phyloP scores from a whole-genome alignment of 2,797 vertebrate genomes.

The Molossus molossus region DNA sequence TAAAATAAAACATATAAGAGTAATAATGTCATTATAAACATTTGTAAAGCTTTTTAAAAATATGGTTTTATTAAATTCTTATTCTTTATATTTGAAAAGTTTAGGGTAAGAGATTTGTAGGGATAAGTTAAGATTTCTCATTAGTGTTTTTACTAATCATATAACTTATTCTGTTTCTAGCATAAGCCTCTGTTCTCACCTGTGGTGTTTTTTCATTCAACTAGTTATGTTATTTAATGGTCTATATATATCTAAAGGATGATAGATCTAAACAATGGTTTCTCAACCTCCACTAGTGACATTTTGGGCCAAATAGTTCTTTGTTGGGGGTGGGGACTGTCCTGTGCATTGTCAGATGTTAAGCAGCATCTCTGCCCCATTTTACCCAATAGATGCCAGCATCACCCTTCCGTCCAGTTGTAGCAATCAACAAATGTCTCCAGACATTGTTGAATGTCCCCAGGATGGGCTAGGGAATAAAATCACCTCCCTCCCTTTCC shows the following conservation, averaged over 20 bases:
- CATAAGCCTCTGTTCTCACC: neutral
- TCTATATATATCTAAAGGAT: neutral
- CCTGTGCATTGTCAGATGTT: neutral
- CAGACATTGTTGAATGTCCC: neutral
- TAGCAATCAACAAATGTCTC: neutral
- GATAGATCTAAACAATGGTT: neutral
- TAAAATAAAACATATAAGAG: neutral
- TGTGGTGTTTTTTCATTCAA: neutral
- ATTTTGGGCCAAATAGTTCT: neutral
- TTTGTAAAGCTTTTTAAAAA: neutral
- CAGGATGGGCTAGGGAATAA: neutral
- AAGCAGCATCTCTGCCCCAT: neutral
- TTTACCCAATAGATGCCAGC: neutral
- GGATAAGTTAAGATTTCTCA: slow-evolving; percentile 20
- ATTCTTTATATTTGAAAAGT: slow-evolving; percentile 42
- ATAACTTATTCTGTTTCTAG: neutral
- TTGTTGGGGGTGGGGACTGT: neutral
- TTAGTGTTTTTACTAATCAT: neutral
- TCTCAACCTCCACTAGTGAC: neutral
- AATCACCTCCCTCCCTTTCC: neutral
- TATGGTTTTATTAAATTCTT: slow-evolving; percentile 4
- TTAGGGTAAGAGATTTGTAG: neutral
- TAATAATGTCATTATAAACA: neutral
- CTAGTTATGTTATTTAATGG: neutral
- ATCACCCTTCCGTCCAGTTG: neutral